Evolutionary conservation across 2,113 vertebrate species (phyloP).

Genomic region (Podilymbus podiceps): DNA sequence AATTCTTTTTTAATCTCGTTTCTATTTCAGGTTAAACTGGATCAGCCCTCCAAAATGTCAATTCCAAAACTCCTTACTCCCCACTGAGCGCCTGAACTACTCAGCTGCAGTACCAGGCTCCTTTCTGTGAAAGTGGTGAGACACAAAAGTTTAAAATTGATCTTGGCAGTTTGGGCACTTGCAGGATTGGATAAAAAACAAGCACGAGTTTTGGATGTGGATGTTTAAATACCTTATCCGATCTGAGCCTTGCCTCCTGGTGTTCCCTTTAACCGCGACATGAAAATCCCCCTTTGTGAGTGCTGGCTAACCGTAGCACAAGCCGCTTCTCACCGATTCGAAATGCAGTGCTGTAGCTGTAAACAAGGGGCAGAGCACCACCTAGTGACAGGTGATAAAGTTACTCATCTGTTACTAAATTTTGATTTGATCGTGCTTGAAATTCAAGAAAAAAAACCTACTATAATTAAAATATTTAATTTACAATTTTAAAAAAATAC

Average conservation of each 20-base stretch:
- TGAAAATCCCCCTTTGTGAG: background rate
- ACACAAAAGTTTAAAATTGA: background rate
- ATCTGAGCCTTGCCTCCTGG: background rate
- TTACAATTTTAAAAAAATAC: background rate
- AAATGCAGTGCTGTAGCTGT: fast-evolving
- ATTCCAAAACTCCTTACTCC: background rate
- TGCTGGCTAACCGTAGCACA: fast-evolving
- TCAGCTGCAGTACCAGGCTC: background rate
- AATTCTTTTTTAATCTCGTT: background rate
- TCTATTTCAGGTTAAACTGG: background rate
- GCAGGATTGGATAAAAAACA: background rate
- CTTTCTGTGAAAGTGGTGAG: background rate
- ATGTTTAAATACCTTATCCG: background rate
- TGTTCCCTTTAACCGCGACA: background rate
- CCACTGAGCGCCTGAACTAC: background rate
- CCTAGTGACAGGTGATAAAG: background rate
- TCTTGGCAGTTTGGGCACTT: background rate
- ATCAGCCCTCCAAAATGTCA: background rate
- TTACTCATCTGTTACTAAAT: background rate
- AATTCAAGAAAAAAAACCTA: background rate
- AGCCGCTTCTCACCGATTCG: fast-evolving
- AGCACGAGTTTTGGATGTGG: background rate
- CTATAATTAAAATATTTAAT: background rate
- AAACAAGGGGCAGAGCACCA: background rate
- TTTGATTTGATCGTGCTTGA: background rate